Evolutionary conservation across 1,140 invertebrate genomes (phyloP), one percentile per base, ranked within the genome.

Genomic region (Dendrolimus punctatus): DNA sequence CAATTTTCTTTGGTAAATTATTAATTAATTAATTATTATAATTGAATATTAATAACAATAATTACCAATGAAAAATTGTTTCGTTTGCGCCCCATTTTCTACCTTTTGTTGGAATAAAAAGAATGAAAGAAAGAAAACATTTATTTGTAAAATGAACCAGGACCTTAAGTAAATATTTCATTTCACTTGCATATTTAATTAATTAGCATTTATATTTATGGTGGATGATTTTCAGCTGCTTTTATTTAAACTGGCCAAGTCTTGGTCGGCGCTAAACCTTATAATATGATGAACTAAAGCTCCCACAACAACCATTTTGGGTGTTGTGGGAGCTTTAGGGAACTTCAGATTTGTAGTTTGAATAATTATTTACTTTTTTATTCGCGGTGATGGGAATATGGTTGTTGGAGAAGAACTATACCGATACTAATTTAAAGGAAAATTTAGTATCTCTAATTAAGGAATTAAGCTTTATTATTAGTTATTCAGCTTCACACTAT

Each of bases 381-480:
- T 99, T 98, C 87, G 97, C 97, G 80, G 97, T 99, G 66, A 98
- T 99, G 96, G 97, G 97, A 64, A 99, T 98, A 95, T 97, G 99
- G 88, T 91, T 99, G 64, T 99, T 99, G 90, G 96, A 96, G 66
- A 95, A 96, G 82, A 95, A 96, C 81, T 99, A 98, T 81, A 92
- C 91, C 89, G 93, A 94, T 95, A 87, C 78, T 72, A 71, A 76
- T 76, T 82, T 65, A 82, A 76, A 55, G 81, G 70, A 77, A 75
- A 82, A 82, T 77, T 80, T 78, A 77, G 80, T 73, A 84, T 82
- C 76, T 82, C 73, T 82, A 82, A 76, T 65, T 74, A 72, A 77
- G 66, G 71, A 73, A 64, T 51, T 70, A 65, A 73, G 79, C 80
- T 85, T 85, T 66, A 72, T 80, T 79, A 80, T 78, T 75, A 66